A percentile compares a stretch with the other conserved stretches of the same genome.
phyloP scores from a whole-genome alignment of 1,140 invertebrate species.

The Aphaenogaster floridana region DNA sequence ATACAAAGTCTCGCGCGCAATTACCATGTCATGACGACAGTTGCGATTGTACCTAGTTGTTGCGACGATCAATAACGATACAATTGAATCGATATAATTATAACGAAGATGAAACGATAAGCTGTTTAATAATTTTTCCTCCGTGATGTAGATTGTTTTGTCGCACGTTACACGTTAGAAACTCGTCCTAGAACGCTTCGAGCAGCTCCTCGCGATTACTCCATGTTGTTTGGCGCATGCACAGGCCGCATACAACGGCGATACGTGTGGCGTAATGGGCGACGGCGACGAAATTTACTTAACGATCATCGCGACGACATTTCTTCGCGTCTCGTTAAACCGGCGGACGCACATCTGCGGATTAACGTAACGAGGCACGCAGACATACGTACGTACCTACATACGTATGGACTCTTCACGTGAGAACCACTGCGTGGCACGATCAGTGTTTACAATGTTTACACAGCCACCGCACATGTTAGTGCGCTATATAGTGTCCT shows the following conservation, averaged over 20 bases:
- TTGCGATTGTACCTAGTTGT: not conserved
- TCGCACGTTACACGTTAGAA: not conserved
- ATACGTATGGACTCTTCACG: not conserved
- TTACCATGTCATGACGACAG: not conserved
- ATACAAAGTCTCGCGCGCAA: not conserved
- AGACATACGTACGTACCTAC: not conserved
- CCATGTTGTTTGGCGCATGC: not conserved
- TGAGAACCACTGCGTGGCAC: conserved; percentile 73
- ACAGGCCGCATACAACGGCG: not conserved
- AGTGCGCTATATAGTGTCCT: conserved; percentile 40
- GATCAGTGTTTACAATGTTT: conserved; percentile 77
- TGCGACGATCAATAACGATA: not conserved
- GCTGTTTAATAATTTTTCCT: not conserved
- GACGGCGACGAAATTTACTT: not conserved
- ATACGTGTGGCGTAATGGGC: not conserved
- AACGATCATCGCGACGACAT: conserved; percentile 15
- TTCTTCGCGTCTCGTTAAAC: conserved; percentile 45
- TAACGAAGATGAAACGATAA: not conserved
- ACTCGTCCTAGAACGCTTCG: not conserved
- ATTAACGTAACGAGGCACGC: conserved; percentile 39
- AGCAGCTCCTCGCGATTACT: not conserved
- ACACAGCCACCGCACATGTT: conserved; percentile 72
- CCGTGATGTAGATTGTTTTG: not conserved
- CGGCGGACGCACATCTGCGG: conserved; percentile 34
- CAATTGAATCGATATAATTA: not conserved